Evolutionary conservation across 2,888 invertebrate genomes (phyloP), one percentile per base, ranked within the genome.

Genomic region (Crepidodera aurea): DNA sequence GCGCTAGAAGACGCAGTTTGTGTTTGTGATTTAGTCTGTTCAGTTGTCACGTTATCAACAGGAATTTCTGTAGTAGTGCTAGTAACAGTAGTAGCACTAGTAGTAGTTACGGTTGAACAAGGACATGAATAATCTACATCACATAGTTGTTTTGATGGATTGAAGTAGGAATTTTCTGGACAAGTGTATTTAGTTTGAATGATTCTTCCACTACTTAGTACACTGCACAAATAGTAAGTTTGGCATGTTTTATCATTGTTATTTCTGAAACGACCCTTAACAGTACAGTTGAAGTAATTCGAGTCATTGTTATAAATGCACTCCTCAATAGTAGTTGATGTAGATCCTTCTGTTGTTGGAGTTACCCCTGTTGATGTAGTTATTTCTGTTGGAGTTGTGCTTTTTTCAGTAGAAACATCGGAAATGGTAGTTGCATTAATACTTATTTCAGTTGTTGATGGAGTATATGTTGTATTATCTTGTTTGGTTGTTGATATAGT

Each of bases 241-340:
- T 61, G 58, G 59, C 75, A 75, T 8, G 50, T 68, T 19, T 12
- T 72, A 53, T 84, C 84, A 1, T 76, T 61, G 1, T 76, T 66
- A 67, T 85, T 76, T 0, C 82, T 76, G 42, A 78, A 84, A 67
- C 83, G 77, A 1, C 84, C 84, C 0, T 77, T 79, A 1, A 78
- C 60, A 0, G 78, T 72, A 44, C 72, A 72, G 32, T 3, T 40
- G 51, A 70, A 70, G 15, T 62, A 59, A 13, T 42, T 53, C 2
- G 48, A 16, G 32, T 66, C 46, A 5, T 44, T 32, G 13, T 46
- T 39, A 15, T 51, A 54, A 25, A 12, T 34, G 22, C 51, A 51
- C 3, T 39, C 10, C 1, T 39, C 25, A 12, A 1, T 27, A 25
- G 48, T 53, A 4, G 34, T 56, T 15, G 44, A 50, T 15, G 37